A percentile compares a stretch with the other conserved stretches of the same genome.
phyloP scores from a whole-genome alignment of 2,888 invertebrate genomes.

The Melanargia galathea region DNA sequence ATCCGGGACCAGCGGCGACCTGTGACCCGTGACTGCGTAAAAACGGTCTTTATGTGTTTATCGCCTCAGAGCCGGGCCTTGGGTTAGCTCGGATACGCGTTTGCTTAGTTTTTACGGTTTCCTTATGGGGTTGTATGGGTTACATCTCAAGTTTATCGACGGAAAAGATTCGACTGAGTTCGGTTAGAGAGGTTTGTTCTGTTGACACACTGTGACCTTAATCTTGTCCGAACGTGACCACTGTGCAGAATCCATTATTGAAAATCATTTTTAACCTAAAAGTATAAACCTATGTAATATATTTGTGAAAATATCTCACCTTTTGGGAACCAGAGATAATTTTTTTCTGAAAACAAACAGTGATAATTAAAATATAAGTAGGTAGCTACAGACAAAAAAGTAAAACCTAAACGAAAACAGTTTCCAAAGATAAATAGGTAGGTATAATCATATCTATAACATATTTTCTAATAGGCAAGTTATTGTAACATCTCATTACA shows the following conservation, averaged over 20 bases:
- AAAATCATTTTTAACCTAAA: too few species aligned
- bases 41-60: conserved; percentile 53
- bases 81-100: conserved; percentile 9
- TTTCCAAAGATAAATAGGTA: too few species aligned
- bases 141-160: conserved; percentile 12
- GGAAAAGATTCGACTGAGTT: background rate
- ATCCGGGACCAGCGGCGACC: conserved; percentile 33
- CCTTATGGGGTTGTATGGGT: conserved; percentile 14
- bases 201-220: background rate
- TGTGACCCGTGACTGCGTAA: conserved; percentile 39
- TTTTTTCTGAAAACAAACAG: too few species aligned
- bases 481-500: too few species aligned
- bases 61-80: conserved; percentile 49
- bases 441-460: too few species aligned
- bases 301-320: too few species aligned
- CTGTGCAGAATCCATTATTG: background rate
- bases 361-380: too few species aligned
- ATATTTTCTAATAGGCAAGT: too few species aligned
- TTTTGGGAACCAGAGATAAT: too few species aligned
- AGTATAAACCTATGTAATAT: too few species aligned
- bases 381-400: too few species aligned
- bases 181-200: background rate
- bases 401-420: too few species aligned
- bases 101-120: conserved; percentile 19
- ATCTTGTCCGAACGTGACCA: background rate